Evolutionary conservation across 2,888 invertebrate genomes (phyloP).

Genomic region (Synergus umbraculus): DNA sequence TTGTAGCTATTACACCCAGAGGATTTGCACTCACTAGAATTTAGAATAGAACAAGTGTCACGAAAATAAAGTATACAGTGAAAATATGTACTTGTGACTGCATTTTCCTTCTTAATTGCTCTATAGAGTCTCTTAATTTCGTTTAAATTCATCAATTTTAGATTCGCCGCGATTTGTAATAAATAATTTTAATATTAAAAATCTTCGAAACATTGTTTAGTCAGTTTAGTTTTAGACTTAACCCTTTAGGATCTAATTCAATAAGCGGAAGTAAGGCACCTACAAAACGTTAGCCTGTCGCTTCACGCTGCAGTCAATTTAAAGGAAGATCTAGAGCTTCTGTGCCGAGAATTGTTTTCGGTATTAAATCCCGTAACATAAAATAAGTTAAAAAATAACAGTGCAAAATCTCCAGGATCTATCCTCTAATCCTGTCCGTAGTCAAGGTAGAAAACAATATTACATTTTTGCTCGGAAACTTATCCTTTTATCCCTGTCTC

Average conservation of each 20-base stretch:
- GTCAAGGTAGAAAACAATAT: constrained; percentile 2
- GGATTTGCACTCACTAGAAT: background rate
- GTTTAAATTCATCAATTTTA: background rate
- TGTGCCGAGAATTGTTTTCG: background rate
- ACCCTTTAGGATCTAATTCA: constrained; percentile 13
- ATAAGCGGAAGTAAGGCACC: constrained; percentile 1
- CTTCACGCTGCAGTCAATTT: constrained; percentile 23
- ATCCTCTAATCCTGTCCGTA: background rate
- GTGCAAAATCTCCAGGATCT: background rate
- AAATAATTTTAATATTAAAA: background rate
- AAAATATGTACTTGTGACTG: background rate
- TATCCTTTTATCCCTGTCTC: background rate
- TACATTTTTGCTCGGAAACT: background rate
- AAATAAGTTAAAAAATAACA: constrained; percentile 2
- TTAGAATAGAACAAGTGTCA: background rate
- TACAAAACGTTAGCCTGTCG: constrained; percentile 4
- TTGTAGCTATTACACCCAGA: background rate
- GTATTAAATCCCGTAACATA: background rate
- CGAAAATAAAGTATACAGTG: background rate
- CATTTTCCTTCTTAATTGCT: background rate
- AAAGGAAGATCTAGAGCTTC: constrained; percentile 1
- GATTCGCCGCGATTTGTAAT: background rate
- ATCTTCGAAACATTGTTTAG: no score
- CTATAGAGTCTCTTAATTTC: background rate
- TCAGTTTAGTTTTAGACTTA: constrained; percentile 3